These are phyloP conservation scores for Girardinichthys multiradiatus DNA, from an alignment of 2,113 vertebrate species.

Conservation along the genomic window DNA sequence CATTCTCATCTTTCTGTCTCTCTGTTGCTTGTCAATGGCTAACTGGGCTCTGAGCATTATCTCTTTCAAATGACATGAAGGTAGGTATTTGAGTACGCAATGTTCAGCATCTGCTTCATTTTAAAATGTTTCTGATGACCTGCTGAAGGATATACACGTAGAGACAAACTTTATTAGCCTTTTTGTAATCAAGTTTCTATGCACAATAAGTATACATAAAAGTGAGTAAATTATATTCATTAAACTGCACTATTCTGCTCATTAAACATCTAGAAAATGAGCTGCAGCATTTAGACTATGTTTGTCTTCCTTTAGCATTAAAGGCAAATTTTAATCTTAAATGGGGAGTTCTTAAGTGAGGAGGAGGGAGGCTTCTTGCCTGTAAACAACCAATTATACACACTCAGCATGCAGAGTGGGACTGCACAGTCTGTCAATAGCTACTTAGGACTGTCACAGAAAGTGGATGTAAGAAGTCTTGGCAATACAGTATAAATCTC, in stretches of 20 bases:
- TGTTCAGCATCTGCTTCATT: constrained; percentile 32
- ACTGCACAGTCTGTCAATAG: constrained; percentile 70
- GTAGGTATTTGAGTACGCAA: constrained; percentile 45
- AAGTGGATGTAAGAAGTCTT: constrained; percentile 68
- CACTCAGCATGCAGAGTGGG: constrained; percentile 61
- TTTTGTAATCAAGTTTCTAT: neutral
- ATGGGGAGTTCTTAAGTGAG: constrained; percentile 48
- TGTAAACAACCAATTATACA: constrained; percentile 79
- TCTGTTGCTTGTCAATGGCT: constrained; percentile 49
- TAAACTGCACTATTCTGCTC: constrained; percentile 15
- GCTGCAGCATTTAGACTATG: constrained; percentile 14
- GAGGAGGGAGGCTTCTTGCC: constrained; percentile 53
- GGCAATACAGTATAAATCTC: constrained; percentile 70
- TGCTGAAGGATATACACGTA: constrained; percentile 24
- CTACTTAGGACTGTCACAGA: constrained; percentile 75
- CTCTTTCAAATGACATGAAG: constrained; percentile 50
- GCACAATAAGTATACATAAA: constrained; percentile 4
- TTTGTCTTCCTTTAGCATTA: constrained; percentile 50
- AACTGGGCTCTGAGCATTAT: constrained; percentile 43
- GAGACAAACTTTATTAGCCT: neutral
- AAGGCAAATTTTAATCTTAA: constrained; percentile 60
- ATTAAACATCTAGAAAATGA: constrained; percentile 6
- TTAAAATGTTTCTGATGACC: constrained; percentile 25
- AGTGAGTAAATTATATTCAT: constrained; percentile 1
- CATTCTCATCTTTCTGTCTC: constrained; percentile 18